These are phyloP conservation scores for Zaprionus ghesquierei DNA, from an alignment of 1,140 invertebrate species.

Conservation along the genomic window DNA sequence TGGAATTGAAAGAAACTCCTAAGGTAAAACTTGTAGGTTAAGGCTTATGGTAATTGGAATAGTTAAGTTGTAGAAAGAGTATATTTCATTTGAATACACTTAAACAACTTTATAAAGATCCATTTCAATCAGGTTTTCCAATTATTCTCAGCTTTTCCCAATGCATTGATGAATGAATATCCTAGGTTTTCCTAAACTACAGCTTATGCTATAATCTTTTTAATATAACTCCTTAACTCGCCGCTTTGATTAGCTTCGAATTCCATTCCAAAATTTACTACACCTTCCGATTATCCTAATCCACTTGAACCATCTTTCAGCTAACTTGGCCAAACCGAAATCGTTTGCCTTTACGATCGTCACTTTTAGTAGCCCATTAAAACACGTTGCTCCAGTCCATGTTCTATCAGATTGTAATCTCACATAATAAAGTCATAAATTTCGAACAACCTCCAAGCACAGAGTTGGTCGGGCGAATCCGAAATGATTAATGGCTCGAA, in stretches of 20 bases:
- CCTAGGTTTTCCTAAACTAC: no score
- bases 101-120: background rate
- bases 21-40: background rate
- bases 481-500: conserved; percentile 55
- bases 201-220: background rate
- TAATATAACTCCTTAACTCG: background rate
- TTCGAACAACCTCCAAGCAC: background rate
- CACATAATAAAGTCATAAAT: conserved; percentile 35
- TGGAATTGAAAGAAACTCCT: background rate
- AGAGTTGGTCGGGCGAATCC: conserved; percentile 10
- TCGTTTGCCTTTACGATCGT: background rate
- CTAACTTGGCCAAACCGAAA: background rate
- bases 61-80: no score
- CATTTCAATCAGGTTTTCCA: background rate
- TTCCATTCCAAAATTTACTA: background rate
- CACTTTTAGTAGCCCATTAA: background rate
- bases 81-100: no score
- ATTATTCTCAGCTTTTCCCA: no score
- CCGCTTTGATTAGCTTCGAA: background rate
- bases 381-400: background rate
- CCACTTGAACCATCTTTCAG: background rate
- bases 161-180: no score
- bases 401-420: conserved; percentile 10
- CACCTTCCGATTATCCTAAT: background rate
- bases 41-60: background rate